Base-by-base conservation (phyloP, 2,797 vertebrate species). In the Protosalanx chinensis region DNA sequence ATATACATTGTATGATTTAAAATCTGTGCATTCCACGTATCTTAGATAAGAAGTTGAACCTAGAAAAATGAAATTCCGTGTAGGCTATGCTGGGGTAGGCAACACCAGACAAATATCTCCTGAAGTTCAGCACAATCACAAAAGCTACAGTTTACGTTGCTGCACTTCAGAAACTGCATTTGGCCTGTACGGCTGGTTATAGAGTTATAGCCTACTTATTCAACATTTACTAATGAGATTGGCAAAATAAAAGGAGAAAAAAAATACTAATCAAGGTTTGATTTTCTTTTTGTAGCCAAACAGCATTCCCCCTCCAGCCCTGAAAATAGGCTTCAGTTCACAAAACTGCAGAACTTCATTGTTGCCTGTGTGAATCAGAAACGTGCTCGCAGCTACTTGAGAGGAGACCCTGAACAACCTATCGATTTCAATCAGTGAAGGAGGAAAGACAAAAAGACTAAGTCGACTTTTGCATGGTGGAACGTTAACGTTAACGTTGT, bases 301-400 rank as follows among this genome's bases (percentile, higher is more conserved):
- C 46, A 53, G 13, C 20, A 23, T 57, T 41, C 13, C 33, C 23
- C 27, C 6, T 30, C 23, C 23, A 27, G 20, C 29, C 20, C 8
- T 67, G 4, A 15, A 41, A 68, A 73, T 32, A 46, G 41, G 30
- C 7, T 57, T 23, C 20, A 57, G 51, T 8, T 60, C 32, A 56
- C 33, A 64, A 53, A 37, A 6, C 20, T 29, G 20, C 32, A 30
- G 32, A 51, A 67, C 30, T 51, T 51, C 29, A 64, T 69, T 57
- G 66, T 57, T 73, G 57, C 61, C 61, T 65, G 64, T 37, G 49
- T 41, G 62, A 59, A 58, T 41, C n/a, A 51, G 51, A 67, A 67
- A 51, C 65, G 49, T 67, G 49, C 29, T 53, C 46, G 6, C 32
- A 64, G 33, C 63, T 46, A 41, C 63, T 64, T 53, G 46, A 56